Evolutionary conservation across 1,140 invertebrate genomes (phyloP).

Genomic region (Pachypeltis micranthus): DNA sequence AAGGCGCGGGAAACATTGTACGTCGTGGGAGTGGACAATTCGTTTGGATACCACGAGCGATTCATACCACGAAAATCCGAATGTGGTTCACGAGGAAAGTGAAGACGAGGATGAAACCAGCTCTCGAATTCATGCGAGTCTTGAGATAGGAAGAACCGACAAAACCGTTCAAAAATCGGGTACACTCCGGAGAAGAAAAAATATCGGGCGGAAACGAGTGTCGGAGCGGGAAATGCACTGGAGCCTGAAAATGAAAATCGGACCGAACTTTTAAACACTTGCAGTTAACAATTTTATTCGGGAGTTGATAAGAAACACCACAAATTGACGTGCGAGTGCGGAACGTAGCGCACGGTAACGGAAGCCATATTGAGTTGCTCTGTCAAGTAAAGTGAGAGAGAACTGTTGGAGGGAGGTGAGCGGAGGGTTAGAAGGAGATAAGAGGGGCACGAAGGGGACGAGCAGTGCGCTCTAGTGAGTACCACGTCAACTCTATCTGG

Average conservation of each 20-base stretch:
- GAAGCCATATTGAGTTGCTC: slow-evolving; percentile 9
- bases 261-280: neutral
- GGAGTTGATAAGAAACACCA: slow-evolving; percentile 4
- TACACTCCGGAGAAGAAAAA: neutral
- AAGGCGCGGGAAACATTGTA: too few relatives aligned
- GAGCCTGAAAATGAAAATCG: neutral
- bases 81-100: too few relatives aligned
- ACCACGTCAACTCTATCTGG: too few relatives aligned
- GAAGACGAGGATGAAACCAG: too few relatives aligned
- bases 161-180: neutral
- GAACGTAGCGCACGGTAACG: slow-evolving; percentile 5
- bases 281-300: neutral
- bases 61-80: too few relatives aligned
- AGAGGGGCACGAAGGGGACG: too few relatives aligned
- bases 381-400: slow-evolving; percentile 1
- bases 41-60: too few relatives aligned
- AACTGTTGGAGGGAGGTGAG: neutral
- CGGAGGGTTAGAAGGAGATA: too few relatives aligned
- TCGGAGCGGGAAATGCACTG: neutral
- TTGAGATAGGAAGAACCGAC: too few relatives aligned
- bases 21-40: too few relatives aligned
- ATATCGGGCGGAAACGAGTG: neutral
- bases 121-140: too few relatives aligned
- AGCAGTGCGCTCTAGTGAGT: too few relatives aligned
- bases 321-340: slow-evolving; percentile 2